Conservation (phyloP, 2,888 invertebrate genomes). For the Lysandra coridon region DNA sequence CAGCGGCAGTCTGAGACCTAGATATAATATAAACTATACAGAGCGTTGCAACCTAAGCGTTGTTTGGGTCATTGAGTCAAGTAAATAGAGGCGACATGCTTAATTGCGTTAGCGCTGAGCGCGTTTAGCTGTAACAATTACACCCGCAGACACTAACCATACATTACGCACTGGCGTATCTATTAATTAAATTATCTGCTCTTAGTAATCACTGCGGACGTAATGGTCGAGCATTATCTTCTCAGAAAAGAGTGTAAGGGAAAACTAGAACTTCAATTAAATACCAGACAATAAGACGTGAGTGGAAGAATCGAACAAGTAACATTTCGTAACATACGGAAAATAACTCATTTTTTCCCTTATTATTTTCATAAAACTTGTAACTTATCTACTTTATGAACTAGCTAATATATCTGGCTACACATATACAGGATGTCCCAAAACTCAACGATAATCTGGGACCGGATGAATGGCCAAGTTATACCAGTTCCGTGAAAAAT, state of each 20-base stretch:
- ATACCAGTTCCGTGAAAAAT: too few species aligned
- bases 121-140: conserved; percentile 19
- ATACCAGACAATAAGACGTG: neutral
- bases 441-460: too few species aligned
- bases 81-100: conserved; percentile 22
- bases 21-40: neutral
- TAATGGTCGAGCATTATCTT: neutral
- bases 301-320: too few species aligned
- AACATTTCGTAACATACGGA: too few species aligned
- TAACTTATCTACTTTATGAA: too few species aligned
- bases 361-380: too few species aligned
- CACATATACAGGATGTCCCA: too few species aligned
- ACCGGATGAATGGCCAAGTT: too few species aligned
- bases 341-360: too few species aligned
- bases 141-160: neutral
- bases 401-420: too few species aligned
- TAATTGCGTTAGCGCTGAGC: conserved; percentile 16
- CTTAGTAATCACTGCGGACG: neutral
- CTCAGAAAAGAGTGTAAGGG: neutral
- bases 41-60: neutral
- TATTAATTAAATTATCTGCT: conserved; percentile 13
- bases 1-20: conserved; percentile 3
- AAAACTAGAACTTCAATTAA: neutral
- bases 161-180: conserved; percentile 14
- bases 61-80: conserved; percentile 27